These are phyloP conservation scores for Aldrovandia affinis DNA, from an alignment of 2,797 vertebrate genomes.

Conservation along the genomic window DNA sequence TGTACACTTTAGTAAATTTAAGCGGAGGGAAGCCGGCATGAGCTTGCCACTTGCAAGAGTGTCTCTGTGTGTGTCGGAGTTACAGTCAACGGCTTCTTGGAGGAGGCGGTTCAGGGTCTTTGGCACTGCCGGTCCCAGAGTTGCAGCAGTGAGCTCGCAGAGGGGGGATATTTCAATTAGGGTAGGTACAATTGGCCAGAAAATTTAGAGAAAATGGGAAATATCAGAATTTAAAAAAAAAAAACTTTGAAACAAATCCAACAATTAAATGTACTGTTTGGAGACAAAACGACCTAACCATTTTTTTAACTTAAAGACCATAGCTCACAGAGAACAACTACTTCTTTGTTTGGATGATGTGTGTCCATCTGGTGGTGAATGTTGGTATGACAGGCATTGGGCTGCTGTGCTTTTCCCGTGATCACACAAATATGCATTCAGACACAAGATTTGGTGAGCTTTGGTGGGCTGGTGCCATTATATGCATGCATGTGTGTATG, in stretches of 20 bases:
- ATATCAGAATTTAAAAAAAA: background rate
- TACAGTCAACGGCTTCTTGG: too few relatives aligned
- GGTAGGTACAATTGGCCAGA: too few relatives aligned
- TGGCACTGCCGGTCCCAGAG: too few relatives aligned
- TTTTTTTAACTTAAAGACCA: background rate
- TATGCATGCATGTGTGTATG: background rate
- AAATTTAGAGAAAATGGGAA: too few relatives aligned
- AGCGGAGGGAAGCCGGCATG: too few relatives aligned
- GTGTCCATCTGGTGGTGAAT: background rate
- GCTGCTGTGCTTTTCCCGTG: background rate
- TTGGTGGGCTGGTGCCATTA: background rate
- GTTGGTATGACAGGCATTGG: background rate
- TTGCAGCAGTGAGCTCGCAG: too few relatives aligned
- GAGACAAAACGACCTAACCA: background rate
- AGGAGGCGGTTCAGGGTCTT: too few relatives aligned
- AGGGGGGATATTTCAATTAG: too few relatives aligned
- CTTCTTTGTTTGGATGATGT: background rate
- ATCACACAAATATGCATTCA: background rate
- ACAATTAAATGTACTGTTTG: background rate
- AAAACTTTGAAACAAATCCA: background rate
- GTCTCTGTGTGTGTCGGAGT: too few relatives aligned
- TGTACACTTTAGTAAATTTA: too few relatives aligned
- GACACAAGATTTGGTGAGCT: background rate
- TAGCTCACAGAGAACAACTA: background rate
- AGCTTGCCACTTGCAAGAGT: too few relatives aligned